Evolutionary conservation across 2,888 invertebrate species (phyloP), one percentile per base, ranked within the genome.

Genomic region (Volucella bombylans): DNA sequence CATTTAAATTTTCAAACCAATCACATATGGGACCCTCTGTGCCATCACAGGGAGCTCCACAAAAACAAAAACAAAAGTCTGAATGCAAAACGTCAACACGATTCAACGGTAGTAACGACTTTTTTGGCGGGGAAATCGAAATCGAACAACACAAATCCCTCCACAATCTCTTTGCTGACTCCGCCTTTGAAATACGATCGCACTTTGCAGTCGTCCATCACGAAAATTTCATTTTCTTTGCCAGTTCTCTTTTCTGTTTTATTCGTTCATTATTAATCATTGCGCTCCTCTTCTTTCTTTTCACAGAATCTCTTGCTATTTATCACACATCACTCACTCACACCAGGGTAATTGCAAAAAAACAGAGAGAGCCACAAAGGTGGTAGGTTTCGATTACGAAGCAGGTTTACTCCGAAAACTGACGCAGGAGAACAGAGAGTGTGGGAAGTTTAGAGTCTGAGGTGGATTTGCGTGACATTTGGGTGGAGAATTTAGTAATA

Each of bases 151-250:
- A 45, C 4, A 55, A 77, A 55, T 45, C 65, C 61, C 76, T 69
- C 71, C 83, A 76, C 74, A 71, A 65, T 55, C 43, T n/a, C 10
- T 41, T 65, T 39, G 14, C 50, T 79, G 85, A 59, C 85, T 85
- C 85, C 85, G 81, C 85, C 85, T 81, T 31, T 81, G 85, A 81
- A 85, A 85, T 85, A 81, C 81, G 85, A 85, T 85, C 85, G 69
- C 64, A 81, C 76, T 72, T 77, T 72, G 85, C 85, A 76, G 76
- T 85, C 85, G 85, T 81, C 85, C 85, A 85, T 85, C 85, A 85
- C 85, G 76, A 85, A 85, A 83, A 72, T 78, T 81, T 85, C 85
- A 85, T 85, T 85, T 81, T 85, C 81, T 85, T 79, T 55, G n/a
- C 38, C 52, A 14, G 12, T 67, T 79, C 67, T 11, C 67, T 73